These are phyloP conservation scores for Leptopterna dolabrata DNA, from an alignment of 2,888 invertebrate genomes.

Conservation along the genomic window DNA sequence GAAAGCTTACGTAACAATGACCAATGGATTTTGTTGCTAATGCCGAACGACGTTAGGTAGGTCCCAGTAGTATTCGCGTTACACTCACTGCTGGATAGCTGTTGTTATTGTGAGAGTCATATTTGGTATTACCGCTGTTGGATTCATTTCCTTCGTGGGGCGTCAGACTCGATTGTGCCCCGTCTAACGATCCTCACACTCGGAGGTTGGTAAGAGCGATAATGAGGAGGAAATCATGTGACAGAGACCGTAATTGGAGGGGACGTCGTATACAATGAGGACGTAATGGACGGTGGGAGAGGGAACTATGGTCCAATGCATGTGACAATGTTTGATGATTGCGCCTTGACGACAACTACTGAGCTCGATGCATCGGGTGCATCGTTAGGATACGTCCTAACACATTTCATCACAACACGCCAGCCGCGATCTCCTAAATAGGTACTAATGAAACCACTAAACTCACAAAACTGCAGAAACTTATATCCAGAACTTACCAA, in stretches of 20 bases:
- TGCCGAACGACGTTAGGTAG: no score
- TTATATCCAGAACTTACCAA: no score
- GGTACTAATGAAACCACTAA: no score
- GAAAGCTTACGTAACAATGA: no score
- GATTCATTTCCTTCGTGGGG: no score
- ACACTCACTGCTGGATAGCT: background rate
- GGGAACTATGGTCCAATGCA: background rate
- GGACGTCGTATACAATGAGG: background rate
- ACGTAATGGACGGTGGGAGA: background rate
- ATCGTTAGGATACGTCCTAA: no score
- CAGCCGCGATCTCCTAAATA: background rate
- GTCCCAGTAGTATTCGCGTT: no score
- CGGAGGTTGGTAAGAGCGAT: background rate
- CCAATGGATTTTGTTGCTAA: no score
- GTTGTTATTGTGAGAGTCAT: background rate
- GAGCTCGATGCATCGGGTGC: no score
- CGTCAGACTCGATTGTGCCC: background rate
- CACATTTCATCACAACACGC: no score
- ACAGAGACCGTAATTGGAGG: background rate
- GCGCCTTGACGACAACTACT: background rate
- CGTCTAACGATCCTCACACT: background rate
- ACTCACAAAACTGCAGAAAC: no score
- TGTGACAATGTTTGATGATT: background rate
- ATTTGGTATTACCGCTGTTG: no score
- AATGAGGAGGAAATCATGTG: background rate